phyloP scores from a whole-genome alignment of 2,797 vertebrate species.

The Sebastes vulpes region DNA sequence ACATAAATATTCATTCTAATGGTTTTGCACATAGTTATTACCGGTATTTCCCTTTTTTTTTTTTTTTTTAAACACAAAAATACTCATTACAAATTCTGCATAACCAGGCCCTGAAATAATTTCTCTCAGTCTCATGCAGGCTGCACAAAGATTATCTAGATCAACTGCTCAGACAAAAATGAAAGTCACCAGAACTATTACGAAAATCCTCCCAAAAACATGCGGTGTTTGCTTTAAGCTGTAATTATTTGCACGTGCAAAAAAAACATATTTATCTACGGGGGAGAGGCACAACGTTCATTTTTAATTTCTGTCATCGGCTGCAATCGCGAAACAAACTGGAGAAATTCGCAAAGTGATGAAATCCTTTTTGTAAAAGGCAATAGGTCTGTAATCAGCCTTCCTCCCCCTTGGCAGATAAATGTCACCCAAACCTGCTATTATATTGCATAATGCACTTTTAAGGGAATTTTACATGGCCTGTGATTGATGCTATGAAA shows the following conservation, averaged over 20 bases:
- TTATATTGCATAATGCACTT: slow-evolving; percentile 84
- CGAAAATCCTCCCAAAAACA: slow-evolving; percentile 26
- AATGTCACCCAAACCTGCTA: slow-evolving; percentile 75
- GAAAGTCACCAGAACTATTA: slow-evolving; percentile 36
- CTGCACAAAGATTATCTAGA: slow-evolving; percentile 59
- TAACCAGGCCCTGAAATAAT: slow-evolving; percentile 85
- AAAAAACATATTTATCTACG: slow-evolving; percentile 22
- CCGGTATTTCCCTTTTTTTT: slow-evolving; percentile 86
- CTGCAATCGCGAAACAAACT: slow-evolving; percentile 61
- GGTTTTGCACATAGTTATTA: slow-evolving; percentile 98
- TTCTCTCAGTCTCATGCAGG: slow-evolving; percentile 52
- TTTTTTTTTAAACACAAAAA: slow-evolving; percentile 92
- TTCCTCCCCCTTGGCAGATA: slow-evolving; percentile 64
- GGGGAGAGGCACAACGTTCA: slow-evolving; percentile 35
- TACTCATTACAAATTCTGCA: slow-evolving; percentile 97
- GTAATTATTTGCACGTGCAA: slow-evolving; percentile 22
- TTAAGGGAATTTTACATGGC: slow-evolving; percentile 78
- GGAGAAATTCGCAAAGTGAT: slow-evolving; percentile 58
- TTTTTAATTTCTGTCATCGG: slow-evolving; percentile 59
- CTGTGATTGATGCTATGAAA: slow-evolving; percentile 75
- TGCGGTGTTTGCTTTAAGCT: slow-evolving; percentile 26
- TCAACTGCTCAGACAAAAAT: slow-evolving; percentile 52
- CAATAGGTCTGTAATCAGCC: slow-evolving; percentile 70
- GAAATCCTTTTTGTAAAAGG: slow-evolving; percentile 78
- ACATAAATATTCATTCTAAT: slow-evolving; percentile 99